Evolutionary conservation across 2,888 invertebrate species (phyloP), one percentile per base, ranked within the genome.

Genomic region (Nomada fabriciana): DNA sequence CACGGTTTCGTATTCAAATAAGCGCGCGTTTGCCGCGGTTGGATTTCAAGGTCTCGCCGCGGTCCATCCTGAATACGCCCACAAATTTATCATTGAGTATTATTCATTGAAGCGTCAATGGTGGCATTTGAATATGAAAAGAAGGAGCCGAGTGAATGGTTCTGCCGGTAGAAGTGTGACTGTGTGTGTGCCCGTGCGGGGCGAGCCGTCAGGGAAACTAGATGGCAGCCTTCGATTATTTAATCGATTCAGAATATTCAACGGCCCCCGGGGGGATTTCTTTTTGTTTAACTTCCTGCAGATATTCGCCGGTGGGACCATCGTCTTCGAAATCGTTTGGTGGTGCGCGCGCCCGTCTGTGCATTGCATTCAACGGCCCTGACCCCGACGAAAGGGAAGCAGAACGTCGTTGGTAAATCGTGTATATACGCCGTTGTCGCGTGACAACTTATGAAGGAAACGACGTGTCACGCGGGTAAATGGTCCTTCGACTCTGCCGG

Each of bases 61-160:
- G 90, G 91, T 92, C 90, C 91, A 91, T 92, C 92, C 91, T 92
- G 93, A 93, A 93, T 93, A 93, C 93, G 93, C 93, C 93, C 91
- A 93, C 93, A 92, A 93, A 93, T 93, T 93, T 93, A 94, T 94
- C 93, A 93, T 93, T 91, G 93, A 93, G 92, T 92, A 93, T 94
- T 93, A 93, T 94, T 93, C 94, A 93, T 93, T 93, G 93, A 91
- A 93, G 92, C 93, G 93, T 93, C 93, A 94, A 94, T 93, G 93
- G 92, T 90, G 88, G 89, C 89, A 94, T 94, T 94, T 93, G 93
- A 94, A 94, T 94, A 93, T 93, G 93, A 93, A 93, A 93, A 93
- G 94, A 93, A 93, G 88, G 90, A 92, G 88, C 89, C 87, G 86
- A 89, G 88, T 92, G 92, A 92, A 92, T 93, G 91, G 88, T 83